Percentiles rank a stretch among this genome's conserved stretches.
Conservation (phyloP, 2,888 invertebrate species). For the Eupithecia tripunctaria region DNA sequence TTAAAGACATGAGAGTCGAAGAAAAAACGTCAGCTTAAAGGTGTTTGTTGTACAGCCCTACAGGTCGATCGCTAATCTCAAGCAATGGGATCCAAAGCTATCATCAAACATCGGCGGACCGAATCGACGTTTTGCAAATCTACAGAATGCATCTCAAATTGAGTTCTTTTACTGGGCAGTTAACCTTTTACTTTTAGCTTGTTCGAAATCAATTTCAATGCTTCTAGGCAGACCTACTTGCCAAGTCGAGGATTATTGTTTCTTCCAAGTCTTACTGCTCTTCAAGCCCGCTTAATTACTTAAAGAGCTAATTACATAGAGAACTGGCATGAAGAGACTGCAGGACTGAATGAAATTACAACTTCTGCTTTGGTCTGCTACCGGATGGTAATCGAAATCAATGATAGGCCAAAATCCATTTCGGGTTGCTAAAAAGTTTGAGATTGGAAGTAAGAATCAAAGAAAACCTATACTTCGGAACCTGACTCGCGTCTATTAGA, state of each 20-base stretch:
- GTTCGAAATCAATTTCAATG: neutral
- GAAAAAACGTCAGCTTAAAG: neutral
- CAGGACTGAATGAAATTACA: neutral
- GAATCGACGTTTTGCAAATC: slow-evolving; percentile 51
- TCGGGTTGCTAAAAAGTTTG: neutral
- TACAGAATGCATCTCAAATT: slow-evolving; percentile 53
- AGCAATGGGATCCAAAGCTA: slow-evolving; percentile 61
- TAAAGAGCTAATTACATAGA: neutral
- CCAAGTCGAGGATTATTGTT: neutral
- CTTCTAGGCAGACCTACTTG: neutral
- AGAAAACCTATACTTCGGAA: no score
- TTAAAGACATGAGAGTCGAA: neutral
- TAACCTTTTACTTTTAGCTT: slow-evolving; percentile 5
- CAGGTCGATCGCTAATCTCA: slow-evolving; percentile 54
- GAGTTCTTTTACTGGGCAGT: slow-evolving; percentile 31
- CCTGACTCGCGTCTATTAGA: neutral
- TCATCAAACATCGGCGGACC: slow-evolving; percentile 58
- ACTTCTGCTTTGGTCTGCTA: neutral
- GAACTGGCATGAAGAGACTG: neutral
- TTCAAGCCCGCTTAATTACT: no score
- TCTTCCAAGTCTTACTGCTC: no score
- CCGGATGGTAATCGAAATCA: no score
- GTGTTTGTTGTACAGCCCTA: slow-evolving; percentile 56
- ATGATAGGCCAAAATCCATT: neutral
- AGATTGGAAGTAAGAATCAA: neutral